phyloP scores from a whole-genome alignment of 1,140 invertebrate species.

The Stegodyphus mimosarum region DNA sequence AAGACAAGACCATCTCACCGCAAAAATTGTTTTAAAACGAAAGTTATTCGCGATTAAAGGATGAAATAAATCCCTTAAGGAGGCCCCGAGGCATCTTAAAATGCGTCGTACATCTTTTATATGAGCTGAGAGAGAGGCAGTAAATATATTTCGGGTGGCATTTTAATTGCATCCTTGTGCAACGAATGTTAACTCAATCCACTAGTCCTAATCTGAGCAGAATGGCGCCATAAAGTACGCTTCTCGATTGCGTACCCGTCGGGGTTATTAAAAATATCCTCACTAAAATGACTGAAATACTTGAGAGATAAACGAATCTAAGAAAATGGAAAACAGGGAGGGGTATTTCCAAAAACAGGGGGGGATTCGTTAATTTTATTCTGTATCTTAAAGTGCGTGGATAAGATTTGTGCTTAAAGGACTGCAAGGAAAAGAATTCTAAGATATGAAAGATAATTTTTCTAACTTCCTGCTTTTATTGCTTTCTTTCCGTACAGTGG shows the following conservation, averaged over 20 bases:
- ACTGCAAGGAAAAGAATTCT: too few relatives aligned
- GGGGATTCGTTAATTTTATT: too few relatives aligned
- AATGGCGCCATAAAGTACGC: constrained; percentile 32
- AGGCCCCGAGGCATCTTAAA: constrained; percentile 17
- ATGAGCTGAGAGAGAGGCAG: not conserved
- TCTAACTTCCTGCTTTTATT: too few relatives aligned
- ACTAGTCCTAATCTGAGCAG: constrained; percentile 46
- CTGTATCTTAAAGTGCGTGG: too few relatives aligned
- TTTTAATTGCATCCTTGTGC: constrained; percentile 45
- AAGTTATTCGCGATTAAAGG: constrained; percentile 32
- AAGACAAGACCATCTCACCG: too few relatives aligned
- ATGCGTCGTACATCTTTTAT: not conserved
- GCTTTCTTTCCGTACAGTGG: too few relatives aligned
- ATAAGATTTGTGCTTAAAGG: too few relatives aligned
- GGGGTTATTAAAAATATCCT: not conserved
- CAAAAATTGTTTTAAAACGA: constrained; percentile 14
- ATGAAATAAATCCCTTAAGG: constrained; percentile 10
- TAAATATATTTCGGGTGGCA: constrained; percentile 53
- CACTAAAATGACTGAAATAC: not conserved
- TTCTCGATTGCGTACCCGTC: not conserved
- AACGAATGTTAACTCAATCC: constrained; percentile 42
- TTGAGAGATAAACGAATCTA: too few relatives aligned
- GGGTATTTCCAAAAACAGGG: too few relatives aligned
- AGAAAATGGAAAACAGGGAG: too few relatives aligned
- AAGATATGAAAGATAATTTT: too few relatives aligned